Evolutionary conservation across 2,888 invertebrate genomes (phyloP).

Genomic region (Acanthosepion pharaonis): DNA sequence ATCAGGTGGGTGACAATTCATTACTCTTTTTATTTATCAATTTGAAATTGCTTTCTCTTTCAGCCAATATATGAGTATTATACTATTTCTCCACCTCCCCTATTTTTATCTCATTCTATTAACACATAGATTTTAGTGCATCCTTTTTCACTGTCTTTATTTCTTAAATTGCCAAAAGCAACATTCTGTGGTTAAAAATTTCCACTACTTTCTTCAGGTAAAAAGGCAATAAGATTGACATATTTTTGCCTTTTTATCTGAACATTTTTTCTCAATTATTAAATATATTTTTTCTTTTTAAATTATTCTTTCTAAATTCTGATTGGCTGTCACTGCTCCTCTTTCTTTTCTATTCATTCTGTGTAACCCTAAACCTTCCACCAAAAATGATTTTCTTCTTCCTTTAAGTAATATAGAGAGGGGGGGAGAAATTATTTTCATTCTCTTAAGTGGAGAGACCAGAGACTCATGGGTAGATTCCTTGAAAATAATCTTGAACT

Average conservation of each 20-base stretch:
- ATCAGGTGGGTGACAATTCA: too few species aligned
- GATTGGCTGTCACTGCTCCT: not conserved
- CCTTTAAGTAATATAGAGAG: not conserved
- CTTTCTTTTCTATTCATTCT: not conserved
- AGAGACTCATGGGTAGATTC: not conserved
- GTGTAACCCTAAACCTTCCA: not conserved
- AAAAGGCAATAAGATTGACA: not conserved
- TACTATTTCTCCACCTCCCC: not conserved
- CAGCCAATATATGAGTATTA: not conserved
- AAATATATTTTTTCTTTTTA: not conserved
- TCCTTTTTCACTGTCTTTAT: not conserved
- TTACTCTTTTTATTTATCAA: too few species aligned
- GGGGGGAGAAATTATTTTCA: not conserved
- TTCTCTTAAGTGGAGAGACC: not conserved
- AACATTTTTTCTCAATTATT: not conserved
- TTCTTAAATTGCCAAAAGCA: not conserved
- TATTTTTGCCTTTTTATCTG: not conserved
- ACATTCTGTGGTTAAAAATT: not conserved
- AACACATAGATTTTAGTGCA: not conserved
- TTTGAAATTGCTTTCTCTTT: not conserved
- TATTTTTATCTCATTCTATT: not conserved
- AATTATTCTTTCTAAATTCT: not conserved
- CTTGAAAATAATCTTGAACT: not conserved
- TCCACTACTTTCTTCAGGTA: not conserved
- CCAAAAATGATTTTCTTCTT: not conserved